phyloP scores from a whole-genome alignment of 2,797 vertebrate genomes.

The Phylloscopus collybita region DNA sequence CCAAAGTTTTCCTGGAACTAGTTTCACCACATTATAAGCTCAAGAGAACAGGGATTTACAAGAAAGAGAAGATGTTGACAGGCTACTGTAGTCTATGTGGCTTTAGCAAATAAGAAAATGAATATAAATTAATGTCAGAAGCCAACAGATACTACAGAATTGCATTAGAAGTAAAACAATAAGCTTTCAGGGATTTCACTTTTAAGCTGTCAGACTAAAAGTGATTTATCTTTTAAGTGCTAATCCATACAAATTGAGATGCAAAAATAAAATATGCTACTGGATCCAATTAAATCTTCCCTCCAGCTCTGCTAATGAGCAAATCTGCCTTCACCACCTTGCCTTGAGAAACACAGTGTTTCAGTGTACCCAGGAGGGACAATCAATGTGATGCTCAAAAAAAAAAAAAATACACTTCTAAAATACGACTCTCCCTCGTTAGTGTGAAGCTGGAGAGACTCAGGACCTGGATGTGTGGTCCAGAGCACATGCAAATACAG shows the following conservation, averaged over 20 bases:
- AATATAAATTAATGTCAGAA: slow-evolving; percentile 56
- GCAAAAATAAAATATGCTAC: slow-evolving; percentile 62
- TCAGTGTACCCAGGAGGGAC: neutral
- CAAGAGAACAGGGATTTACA: slow-evolving; percentile 49
- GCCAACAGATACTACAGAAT: slow-evolving; percentile 48
- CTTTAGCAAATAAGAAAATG: slow-evolving; percentile 57
- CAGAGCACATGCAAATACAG: neutral
- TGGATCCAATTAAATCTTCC: slow-evolving; percentile 60
- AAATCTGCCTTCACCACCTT: slow-evolving; percentile 40
- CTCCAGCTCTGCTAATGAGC: slow-evolving; percentile 38
- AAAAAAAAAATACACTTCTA: neutral
- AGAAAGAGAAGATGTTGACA: slow-evolving; percentile 30
- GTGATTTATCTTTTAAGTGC: slow-evolving; percentile 55
- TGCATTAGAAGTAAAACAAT: slow-evolving; percentile 54
- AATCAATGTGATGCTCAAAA: neutral
- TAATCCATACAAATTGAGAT: slow-evolving; percentile 65
- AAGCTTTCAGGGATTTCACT: slow-evolving; percentile 57
- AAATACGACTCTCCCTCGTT: neutral
- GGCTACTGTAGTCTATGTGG: neutral
- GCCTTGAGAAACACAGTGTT: neutral
- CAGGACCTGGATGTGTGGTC: neutral
- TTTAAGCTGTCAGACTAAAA: slow-evolving; percentile 53
- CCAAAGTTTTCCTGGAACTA: slow-evolving; percentile 32
- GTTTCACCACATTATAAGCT: slow-evolving; percentile 33
- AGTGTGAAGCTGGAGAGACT: neutral